These are phyloP conservation scores for Acanthurus tractus DNA, from an alignment of 2,797 vertebrate genomes.

Conservation along the genomic window DNA sequence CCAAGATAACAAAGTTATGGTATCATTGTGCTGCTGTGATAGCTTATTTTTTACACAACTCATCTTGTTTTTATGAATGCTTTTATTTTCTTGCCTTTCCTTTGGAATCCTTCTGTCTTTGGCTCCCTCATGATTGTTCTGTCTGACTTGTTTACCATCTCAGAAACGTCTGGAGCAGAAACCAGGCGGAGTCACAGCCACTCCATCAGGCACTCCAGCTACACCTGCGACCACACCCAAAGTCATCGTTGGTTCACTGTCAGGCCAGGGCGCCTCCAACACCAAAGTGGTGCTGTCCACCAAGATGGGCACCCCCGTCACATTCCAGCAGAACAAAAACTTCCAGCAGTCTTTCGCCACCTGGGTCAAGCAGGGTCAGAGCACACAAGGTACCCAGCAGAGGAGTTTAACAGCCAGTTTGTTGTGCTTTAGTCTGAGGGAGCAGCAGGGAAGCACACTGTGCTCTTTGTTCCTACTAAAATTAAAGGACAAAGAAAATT, in stretches of 20 bases:
- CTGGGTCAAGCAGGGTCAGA: constrained; percentile 98
- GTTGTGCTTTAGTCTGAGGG: no score
- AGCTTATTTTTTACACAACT: not conserved
- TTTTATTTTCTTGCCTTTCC: not conserved
- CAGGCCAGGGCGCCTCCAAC: constrained; percentile 89
- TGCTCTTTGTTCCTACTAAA: constrained; percentile 3
- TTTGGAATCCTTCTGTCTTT: not conserved
- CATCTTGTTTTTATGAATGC: not conserved
- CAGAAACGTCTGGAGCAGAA: constrained; percentile 97
- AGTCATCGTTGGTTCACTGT: constrained; percentile 90
- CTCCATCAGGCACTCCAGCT: constrained; percentile 83
- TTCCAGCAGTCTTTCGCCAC: constrained; percentile 98
- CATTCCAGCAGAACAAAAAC: constrained; percentile 98
- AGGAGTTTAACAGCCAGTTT: not conserved
- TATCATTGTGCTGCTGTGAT: not conserved
- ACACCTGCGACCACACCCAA: constrained; percentile 89
- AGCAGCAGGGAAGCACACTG: not conserved
- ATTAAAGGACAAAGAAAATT: not conserved
- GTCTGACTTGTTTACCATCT: constrained; percentile 1
- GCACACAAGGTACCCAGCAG: constrained; percentile 86
- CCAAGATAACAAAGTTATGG: not conserved
- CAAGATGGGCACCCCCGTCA: constrained; percentile 95
- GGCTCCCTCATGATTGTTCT: not conserved
- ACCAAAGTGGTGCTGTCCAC: constrained; percentile 95
- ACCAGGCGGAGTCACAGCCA: constrained; percentile 79